Base-by-base conservation (phyloP, 2,888 invertebrate genomes). In the Cantharis flavilabris region DNA sequence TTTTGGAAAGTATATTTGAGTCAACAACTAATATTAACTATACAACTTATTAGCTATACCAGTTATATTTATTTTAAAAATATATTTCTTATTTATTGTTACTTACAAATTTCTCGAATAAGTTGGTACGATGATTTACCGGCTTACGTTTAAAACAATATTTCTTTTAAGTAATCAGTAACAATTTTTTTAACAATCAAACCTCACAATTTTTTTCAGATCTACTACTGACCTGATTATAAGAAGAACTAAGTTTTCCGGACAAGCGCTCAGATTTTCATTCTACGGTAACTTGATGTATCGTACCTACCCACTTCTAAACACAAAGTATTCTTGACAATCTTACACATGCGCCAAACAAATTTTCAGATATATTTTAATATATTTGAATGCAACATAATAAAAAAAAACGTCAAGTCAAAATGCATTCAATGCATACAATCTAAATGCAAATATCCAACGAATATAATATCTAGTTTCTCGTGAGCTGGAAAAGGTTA, bases 221-320 rank as follows among this genome's bases (percentile, higher is more conserved):
- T 67, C 65, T 14, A 23, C 26, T 23, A 67, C 65, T 67, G 65
- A 67, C 65, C 65, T 67, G 65, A 67, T 67, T 67, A 13, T 23
- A 20, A 67, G 65, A 23, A n/a, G 65, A 67, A 67, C 65, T 67
- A 67, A 67, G 65, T 67, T 67, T 67, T 67, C 65, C 23, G 65
- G 65, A 67, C 65, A 26, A 20, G 65, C 65, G 65, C 65, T 26
- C 13, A 67, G 16, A 67, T 14, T 67, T 67, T 67, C 65, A 67
- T 67, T 23, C 65, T n/a, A 23, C 20, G 16, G 18, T 16, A 64
- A 64, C 3, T 64, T 20, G 18, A 64, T n/a, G 11, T 67, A n/a
- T 23, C 65, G 9, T 67, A 20, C 18, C 20, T 20, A 18, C 23
- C 26, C 65, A 49, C 49, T 49, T 49, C 49, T n/a, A 49, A 49